phyloP scores from a whole-genome alignment of 2,888 invertebrate genomes.

The Tridacna gigas region DNA sequence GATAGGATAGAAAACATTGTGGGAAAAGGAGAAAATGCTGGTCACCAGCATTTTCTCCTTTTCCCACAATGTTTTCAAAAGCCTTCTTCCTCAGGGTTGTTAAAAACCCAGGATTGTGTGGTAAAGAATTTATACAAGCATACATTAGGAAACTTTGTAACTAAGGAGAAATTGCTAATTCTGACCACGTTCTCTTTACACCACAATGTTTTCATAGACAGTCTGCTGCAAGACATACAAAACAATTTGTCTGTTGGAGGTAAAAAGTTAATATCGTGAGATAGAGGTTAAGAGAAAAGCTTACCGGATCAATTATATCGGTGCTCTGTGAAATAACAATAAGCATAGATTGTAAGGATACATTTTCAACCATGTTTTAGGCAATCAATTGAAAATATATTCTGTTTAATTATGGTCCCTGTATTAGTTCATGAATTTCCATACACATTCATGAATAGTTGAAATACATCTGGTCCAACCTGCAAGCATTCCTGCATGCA shows the following conservation, averaged over 20 bases:
- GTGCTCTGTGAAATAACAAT: constrained; percentile 23
- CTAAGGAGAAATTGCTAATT: neutral
- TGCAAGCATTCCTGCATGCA: too few species aligned
- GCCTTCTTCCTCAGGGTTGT: neutral
- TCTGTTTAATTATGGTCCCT: too few species aligned
- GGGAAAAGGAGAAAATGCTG: neutral
- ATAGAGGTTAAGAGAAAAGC: constrained; percentile 7
- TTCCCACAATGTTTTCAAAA: neutral
- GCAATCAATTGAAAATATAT: too few species aligned
- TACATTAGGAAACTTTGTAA: neutral
- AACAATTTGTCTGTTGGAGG: neutral
- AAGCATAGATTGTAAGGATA: neutral
- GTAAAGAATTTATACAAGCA: neutral
- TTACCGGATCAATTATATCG: constrained; percentile 43
- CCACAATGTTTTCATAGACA: neutral
- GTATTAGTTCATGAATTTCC: too few species aligned
- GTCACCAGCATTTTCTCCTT: neutral
- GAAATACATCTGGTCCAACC: too few species aligned
- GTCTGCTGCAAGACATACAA: neutral
- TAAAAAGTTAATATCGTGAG: neutral
- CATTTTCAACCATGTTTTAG: too few species aligned
- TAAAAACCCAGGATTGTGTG: neutral
- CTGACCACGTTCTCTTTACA: neutral
- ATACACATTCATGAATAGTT: too few species aligned
- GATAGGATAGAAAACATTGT: neutral